Evolutionary conservation across 2,888 invertebrate species (phyloP).

Genomic region (Papilio protenor): DNA sequence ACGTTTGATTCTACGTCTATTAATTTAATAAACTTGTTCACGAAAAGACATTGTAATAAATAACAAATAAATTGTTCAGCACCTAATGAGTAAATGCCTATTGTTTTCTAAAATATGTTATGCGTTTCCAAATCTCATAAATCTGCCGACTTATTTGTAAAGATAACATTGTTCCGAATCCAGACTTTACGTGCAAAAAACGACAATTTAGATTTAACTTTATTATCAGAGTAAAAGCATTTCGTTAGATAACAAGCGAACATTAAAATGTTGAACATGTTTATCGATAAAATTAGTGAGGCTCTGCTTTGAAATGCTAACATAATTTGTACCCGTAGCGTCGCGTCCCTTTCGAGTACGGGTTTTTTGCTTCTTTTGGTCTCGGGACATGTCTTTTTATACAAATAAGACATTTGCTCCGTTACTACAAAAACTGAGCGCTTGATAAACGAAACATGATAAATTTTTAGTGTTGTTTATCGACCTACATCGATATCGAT

Average conservation of each 20-base stretch:
- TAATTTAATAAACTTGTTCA: background rate
- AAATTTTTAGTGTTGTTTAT: conserved; percentile 25
- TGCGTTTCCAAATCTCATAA: background rate
- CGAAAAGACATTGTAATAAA: background rate
- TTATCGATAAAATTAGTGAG: conserved; percentile 36
- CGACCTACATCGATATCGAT: background rate
- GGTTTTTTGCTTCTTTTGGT: conserved; percentile 14
- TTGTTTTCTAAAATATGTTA: background rate
- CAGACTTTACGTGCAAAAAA: conserved; percentile 4
- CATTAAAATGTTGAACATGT: conserved; percentile 30
- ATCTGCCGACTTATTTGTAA: background rate
- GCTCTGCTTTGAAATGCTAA: conserved; percentile 29
- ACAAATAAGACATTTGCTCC: conserved; percentile 61
- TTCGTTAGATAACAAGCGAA: conserved; percentile 24
- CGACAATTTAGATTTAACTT: conserved; percentile 14
- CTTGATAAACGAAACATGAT: conserved; percentile 37
- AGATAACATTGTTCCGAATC: background rate
- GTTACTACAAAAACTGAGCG: conserved; percentile 60
- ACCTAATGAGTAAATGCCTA: background rate
- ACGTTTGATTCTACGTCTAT: background rate
- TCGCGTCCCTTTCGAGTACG: conserved; percentile 13
- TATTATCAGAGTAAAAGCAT: conserved; percentile 30
- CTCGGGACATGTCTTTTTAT: conserved; percentile 46
- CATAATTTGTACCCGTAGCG: conserved; percentile 38
- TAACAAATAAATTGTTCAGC: background rate